Evolutionary conservation across 2,797 vertebrate genomes (phyloP).

Genomic region (Ctenochaetus hawaiiensis): DNA sequence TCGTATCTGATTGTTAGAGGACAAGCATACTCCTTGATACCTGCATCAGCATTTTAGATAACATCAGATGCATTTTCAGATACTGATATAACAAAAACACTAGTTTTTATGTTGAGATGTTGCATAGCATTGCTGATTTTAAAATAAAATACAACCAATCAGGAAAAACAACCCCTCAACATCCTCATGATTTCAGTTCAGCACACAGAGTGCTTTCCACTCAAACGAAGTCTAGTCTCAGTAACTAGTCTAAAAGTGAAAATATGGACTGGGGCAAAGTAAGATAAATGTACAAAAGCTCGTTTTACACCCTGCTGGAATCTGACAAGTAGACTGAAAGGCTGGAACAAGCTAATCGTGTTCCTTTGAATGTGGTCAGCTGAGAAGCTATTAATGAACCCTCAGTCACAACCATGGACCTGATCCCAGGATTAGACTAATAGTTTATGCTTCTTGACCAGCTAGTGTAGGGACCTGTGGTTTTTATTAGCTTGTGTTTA

Average conservation of each 20-base stretch:
- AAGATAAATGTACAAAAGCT: conserved; percentile 45
- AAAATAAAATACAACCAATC: conserved; percentile 1
- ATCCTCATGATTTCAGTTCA: background rate
- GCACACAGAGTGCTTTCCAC: background rate
- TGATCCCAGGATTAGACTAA: conserved; percentile 79
- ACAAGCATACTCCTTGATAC: too few relatives aligned
- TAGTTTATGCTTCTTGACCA: conserved; percentile 63
- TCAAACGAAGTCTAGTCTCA: conserved; percentile 9
- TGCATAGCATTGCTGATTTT: background rate
- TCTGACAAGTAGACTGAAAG: conserved; percentile 47
- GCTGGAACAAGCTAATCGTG: conserved; percentile 64
- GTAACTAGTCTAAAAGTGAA: conserved; percentile 22
- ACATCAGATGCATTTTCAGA: too few relatives aligned
- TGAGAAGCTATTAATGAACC: conserved; percentile 71
- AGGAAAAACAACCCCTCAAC: background rate
- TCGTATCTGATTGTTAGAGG: too few relatives aligned
- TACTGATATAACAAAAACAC: too few relatives aligned
- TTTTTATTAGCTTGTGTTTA: conserved; percentile 36
- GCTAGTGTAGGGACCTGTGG: conserved; percentile 39
- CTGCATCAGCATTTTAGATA: too few relatives aligned
- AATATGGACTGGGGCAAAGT: conserved; percentile 27
- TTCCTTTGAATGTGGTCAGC: conserved; percentile 67
- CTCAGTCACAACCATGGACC: conserved; percentile 52
- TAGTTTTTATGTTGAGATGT: background rate
- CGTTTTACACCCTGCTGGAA: conserved; percentile 40